Base-by-base conservation (phyloP, 2,113 vertebrate genomes). In the Cinclus cinclus region DNA sequence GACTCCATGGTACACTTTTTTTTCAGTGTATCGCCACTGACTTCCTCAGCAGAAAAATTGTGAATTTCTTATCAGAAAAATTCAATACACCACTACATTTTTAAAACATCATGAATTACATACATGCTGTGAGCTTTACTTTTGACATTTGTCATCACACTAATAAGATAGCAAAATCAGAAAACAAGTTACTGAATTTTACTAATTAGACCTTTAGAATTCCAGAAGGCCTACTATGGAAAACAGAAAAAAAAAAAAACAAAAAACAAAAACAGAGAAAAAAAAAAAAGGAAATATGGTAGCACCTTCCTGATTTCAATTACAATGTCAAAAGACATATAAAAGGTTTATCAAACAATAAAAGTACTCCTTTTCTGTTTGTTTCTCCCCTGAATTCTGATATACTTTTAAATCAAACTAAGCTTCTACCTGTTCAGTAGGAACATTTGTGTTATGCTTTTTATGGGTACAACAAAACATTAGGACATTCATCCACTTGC, bases 41-140 rank as follows among this genome's bases (percentile, higher is more conserved):
- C 60, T 62, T 64, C 59, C 41, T 46, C 35, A 21, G 65, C 56
- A 44, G 46, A 31, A 63, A 53, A 92, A 47, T 22, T 19, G 58
- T 2, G 8, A 50, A 37, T 50, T 42, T 49, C n/a, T n/a, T 19
- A 46, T 3, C 0, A 2, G 13, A 9, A 25, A 17, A 9, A 2
- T n/a, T 76, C 56, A 77, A 77, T 30, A 31, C 13, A 15, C 4
- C 33, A 21, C 21, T 33, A 28, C 6, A 15, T 39, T 91, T 74
- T 53, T 14, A 6, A 80, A 69, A 42, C 22, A 16, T 19, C 3
- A 3, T 30, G 31, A 78, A 37, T 58, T 67, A 35, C 41, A 56
- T 33, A 49, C 7, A 39, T 47, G 25, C 35, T 22, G 27, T 59
- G 10, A 90, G 41, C 30, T 69, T 77, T 68, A 50, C 12, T 31